Base-by-base conservation (phyloP, 2,888 invertebrate genomes). In the Sinohyriopsis cumingii region DNA sequence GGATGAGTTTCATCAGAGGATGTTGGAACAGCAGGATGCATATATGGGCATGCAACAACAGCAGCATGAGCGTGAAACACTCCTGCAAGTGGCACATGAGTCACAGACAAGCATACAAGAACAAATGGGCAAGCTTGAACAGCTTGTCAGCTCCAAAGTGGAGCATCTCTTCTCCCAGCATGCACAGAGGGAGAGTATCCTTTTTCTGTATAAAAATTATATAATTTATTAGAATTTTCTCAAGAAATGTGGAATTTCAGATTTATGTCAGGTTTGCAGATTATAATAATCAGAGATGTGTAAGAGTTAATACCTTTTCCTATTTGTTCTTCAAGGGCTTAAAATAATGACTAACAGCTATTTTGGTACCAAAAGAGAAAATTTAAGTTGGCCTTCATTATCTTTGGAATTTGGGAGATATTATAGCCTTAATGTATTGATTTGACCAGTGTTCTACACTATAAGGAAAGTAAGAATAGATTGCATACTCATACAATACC, bases 111-210 rank as follows among this genome's bases (percentile, higher is more conserved):
- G 81, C 59, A 78, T 85, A 7, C 82, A 88, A 76, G 81, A 84
- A 65, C 85, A 86, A 65, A 75, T 89, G 1, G 85, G 83, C n/a
- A 85, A 82, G 45, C 75, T 88, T 55, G 87, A 88, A 71, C 80
- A 82, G 55, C 82, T 84, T 25, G 82, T 89, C 28, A 77, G 82
- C 7, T 81, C 85, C 15, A 73, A 84, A 9, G 84, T 88, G 68
- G 86, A 88, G 67, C 78, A 86, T 24, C 76, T 87, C 15, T 81
- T 89, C 61, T 78, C 80, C 2, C 84, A 86, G 63, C 86, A 88
- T 69, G 79, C 86, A 20, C 82, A 85, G 69, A 79, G 74, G 75
- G 86, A 87, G 78, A 83, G 86, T 89, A 89, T 88, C 88, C 86
- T 88, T 85, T 75, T 2, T 53, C 5, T 5, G 20, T 22, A 4